Evolutionary conservation across 2,797 vertebrate species (phyloP), one percentile per base, ranked within the genome.

Genomic region (Takifugu rubripes): DNA sequence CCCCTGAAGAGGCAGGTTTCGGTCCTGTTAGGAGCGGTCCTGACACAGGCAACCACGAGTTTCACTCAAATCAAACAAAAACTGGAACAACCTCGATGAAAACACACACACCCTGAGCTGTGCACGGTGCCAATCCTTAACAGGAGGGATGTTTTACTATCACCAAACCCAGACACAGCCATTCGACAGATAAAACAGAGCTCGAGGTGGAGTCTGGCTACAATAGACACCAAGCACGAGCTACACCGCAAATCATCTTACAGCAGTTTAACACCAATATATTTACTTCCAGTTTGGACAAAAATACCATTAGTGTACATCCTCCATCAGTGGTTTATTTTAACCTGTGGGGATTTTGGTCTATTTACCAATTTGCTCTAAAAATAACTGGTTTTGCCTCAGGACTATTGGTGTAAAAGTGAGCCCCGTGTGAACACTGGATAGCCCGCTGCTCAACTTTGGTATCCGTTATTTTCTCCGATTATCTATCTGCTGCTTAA

Each of bases 111-210:
- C 79, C 82, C 78, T 25, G 47, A 51, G 52, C 25, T 0, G 31
- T 12, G 1, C 44, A 24, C 12, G 8, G 56, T 25, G 48, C 25
- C 40, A 21, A 70, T 59, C 25, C 17, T 25, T 52, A 43, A 24
- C 48, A 21, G 48, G 43, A 72, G 78, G 76, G 81, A 62, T n/a
- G 66, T 5, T 42, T 59, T 61, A 21, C 61, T 84, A 88, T 89
- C 88, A 33, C 10, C 0, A 10, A 25, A 57, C 47, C 68, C 87
- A 89, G 83, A 82, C 83, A 9, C 69, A 40, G 54, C 45, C 10
- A 36, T 0, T 25, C 33, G 47, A 33, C 55, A 57, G 87, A 89
- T 88, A 88, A 87, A 76, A 48, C 52, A 42, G 60, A 42, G 60
- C 59, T 44, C 5, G n/a, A 45, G 26, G 54, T 47, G 54, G 33